A percentile compares a stretch with the other conserved stretches of the same genome.
phyloP scores from a whole-genome alignment of 2,888 invertebrate species.

The Chymomyza caudatula region DNA sequence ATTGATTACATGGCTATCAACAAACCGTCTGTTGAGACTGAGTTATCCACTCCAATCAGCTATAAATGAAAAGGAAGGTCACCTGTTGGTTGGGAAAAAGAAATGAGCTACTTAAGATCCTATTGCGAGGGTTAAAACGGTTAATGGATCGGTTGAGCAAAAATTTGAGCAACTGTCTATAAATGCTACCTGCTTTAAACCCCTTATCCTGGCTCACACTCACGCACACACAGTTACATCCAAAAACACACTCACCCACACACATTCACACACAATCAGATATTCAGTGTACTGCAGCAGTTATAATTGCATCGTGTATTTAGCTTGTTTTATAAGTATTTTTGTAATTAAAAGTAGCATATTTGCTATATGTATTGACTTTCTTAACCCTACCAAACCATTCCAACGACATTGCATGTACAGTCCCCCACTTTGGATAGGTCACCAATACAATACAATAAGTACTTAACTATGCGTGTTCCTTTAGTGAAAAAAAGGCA shows the following conservation, averaged over 20 bases:
- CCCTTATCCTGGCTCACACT: slow-evolving; percentile 29
- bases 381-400: not conserved
- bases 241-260: not conserved
- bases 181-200: slow-evolving; percentile 20
- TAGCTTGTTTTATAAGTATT: not conserved
- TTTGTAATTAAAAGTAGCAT: not conserved
- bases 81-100: too few species aligned
- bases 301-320: not conserved
- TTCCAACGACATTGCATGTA: not conserved
- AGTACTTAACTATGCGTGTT: not conserved
- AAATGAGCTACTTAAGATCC: too few species aligned
- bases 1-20: too few species aligned
- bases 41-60: too few species aligned
- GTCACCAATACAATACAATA: too few species aligned
- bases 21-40: too few species aligned
- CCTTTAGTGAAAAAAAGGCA: not conserved
- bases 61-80: too few species aligned
- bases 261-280: slow-evolving; percentile 1
- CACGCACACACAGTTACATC: slow-evolving; percentile 15
- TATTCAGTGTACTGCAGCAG: not conserved
- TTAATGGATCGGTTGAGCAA: too few species aligned
- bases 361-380: not conserved
- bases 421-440: not conserved
- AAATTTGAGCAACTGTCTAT: not conserved
- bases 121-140: too few species aligned